Percentiles rank a stretch among this genome's conserved stretches.
These are phyloP conservation scores for Alaudala cheleensis DNA, from an alignment of 2,113 vertebrate species.

Conservation along the genomic window DNA sequence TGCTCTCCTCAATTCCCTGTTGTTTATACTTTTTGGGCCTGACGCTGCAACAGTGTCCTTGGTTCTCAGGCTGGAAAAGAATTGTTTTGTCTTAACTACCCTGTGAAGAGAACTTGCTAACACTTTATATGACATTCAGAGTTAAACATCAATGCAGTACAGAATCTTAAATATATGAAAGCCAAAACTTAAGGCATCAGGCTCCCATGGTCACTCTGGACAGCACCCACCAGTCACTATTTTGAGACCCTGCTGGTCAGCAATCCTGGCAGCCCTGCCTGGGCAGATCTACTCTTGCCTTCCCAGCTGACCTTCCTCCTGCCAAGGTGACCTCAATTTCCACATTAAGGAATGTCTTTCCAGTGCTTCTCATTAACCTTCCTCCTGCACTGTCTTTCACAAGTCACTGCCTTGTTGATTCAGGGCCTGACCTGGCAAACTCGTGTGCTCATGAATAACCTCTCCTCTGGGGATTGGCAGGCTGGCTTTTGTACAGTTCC, in stretches of 20 bases:
- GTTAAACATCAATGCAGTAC: rapidly evolving
- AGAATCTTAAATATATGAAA: rapidly evolving
- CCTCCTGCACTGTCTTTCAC: slow-evolving; percentile 27
- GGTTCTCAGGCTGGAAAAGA: neutral
- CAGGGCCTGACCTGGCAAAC: slow-evolving; percentile 22
- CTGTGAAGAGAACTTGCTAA: neutral
- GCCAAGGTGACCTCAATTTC: slow-evolving; percentile 5
- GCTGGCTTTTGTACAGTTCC: neutral
- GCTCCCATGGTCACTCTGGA: no score
- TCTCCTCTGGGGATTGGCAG: neutral
- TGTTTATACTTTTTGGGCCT: neutral
- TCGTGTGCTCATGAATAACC: neutral
- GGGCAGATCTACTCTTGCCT: neutral
- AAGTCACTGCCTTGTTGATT: slow-evolving; percentile 16
- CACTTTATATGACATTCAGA: neutral
- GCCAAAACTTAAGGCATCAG: no score
- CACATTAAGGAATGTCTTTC: slow-evolving; percentile 4
- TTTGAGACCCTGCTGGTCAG: neutral
- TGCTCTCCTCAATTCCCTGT: neutral
- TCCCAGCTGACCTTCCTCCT: neutral
- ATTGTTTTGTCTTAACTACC: neutral
- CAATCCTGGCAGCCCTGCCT: neutral
- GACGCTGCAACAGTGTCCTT: neutral
- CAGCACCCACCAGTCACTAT: neutral
- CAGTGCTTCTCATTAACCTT: slow-evolving; percentile 39